A percentile compares a stretch with the other conserved stretches of the same genome.
These are phyloP conservation scores for Hymenochirus boettgeri DNA, from an alignment of 2,113 vertebrate species.

Conservation along the genomic window DNA sequence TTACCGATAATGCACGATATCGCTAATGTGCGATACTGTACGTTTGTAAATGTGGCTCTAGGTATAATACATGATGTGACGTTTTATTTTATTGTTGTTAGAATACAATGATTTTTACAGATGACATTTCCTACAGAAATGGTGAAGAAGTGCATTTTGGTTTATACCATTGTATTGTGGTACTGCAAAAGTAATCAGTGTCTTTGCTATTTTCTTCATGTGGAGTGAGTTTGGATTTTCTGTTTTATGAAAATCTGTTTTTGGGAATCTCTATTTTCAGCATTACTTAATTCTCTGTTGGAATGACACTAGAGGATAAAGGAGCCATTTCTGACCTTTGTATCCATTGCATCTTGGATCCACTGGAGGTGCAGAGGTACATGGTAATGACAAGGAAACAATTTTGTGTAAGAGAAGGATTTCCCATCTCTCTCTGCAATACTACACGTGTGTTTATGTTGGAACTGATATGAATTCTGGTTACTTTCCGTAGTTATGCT, in stretches of 20 bases:
- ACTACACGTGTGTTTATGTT: constrained; percentile 18
- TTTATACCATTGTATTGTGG: not conserved
- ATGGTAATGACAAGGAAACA: constrained; percentile 4
- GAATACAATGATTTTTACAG: no score
- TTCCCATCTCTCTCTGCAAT: not conserved
- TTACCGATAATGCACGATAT: no score
- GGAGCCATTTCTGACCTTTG: constrained; percentile 16
- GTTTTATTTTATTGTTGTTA: no score
- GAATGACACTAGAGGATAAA: constrained; percentile 13
- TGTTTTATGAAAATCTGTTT: constrained; percentile 24
- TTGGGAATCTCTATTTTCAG: constrained; percentile 17
- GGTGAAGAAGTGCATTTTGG: no score
- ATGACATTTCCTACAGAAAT: no score
- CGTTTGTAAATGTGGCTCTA: no score
- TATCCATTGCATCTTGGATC: constrained; percentile 2
- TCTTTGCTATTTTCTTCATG: constrained; percentile 8
- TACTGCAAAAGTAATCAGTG: constrained; percentile 18
- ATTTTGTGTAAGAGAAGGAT: constrained; percentile 1
- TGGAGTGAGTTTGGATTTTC: constrained; percentile 11
- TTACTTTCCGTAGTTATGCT: constrained; percentile 9
- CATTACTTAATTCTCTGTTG: constrained; percentile 27
- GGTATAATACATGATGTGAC: no score
- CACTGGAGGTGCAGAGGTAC: not conserved
- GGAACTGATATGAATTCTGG: not conserved
- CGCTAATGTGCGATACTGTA: no score